Percentiles rank a stretch among this genome's conserved stretches.
phyloP scores from a whole-genome alignment of 2,113 vertebrate genomes.

The Cricetomys ansorgei region DNA sequence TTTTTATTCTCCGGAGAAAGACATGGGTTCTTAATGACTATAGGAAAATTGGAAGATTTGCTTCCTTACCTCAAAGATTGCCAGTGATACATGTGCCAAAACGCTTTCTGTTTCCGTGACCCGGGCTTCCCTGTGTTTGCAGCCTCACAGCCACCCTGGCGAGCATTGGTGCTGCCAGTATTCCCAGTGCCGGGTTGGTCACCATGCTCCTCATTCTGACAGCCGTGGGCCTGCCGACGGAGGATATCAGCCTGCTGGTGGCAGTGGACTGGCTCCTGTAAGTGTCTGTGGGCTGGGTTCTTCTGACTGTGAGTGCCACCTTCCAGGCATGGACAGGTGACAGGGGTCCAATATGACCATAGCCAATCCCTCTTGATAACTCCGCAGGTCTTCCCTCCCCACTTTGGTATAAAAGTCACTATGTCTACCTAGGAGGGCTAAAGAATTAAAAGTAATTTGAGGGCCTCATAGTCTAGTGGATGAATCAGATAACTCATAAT shows the following conservation, averaged over 20 bases:
- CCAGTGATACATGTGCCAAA: not conserved
- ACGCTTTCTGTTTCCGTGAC: conserved; percentile 34
- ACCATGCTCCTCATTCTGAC: conserved; percentile 99
- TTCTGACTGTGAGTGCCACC: not conserved
- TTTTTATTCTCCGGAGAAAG: not conserved
- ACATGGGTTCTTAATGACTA: not conserved
- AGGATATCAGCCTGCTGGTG: conserved; percentile 98
- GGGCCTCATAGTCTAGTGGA: not conserved
- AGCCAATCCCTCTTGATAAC: not conserved
- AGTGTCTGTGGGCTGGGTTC: conserved; percentile 83
- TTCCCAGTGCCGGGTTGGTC: conserved; percentile 97
- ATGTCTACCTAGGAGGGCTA: not conserved
- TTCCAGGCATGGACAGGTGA: too few relatives aligned
- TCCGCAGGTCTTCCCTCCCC: not conserved
- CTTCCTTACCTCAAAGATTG: not conserved
- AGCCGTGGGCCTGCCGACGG: conserved; percentile 97
- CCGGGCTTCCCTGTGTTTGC: conserved; percentile 69
- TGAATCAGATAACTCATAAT: not conserved
- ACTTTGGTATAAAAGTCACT: not conserved
- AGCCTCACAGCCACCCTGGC: conserved; percentile 98
- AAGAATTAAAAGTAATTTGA: not conserved
- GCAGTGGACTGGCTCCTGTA: conserved; percentile 99
- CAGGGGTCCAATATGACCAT: too few relatives aligned
- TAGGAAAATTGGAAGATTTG: not conserved
- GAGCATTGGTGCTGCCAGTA: conserved; percentile 97